Percentiles rank a stretch among this genome's conserved stretches.
Evolutionary conservation across 2,797 vertebrate species (phyloP).

Genomic region (Darevskia nairensis): DNA sequence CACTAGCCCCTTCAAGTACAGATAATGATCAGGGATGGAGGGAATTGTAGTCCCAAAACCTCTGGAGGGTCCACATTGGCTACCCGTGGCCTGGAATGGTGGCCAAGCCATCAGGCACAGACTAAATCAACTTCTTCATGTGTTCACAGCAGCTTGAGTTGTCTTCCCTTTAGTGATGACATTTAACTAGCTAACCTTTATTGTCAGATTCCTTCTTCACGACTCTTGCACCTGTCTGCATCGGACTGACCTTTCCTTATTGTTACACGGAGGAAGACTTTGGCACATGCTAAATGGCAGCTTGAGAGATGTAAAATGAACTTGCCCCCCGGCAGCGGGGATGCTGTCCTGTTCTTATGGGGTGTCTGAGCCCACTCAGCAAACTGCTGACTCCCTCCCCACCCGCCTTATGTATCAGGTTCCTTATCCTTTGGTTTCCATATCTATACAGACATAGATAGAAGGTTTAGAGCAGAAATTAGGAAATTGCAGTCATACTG

Average conservation of each 20-base stretch:
- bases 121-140: not conserved
- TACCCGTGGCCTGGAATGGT: too few species aligned
- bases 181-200: constrained; percentile 20
- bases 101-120: not conserved
- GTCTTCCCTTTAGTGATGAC: not conserved
- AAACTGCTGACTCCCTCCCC: not conserved
- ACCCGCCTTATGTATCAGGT: not conserved
- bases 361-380: not conserved
- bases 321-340: not conserved
- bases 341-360: not conserved
- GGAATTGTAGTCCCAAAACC: too few species aligned
- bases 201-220: not conserved
- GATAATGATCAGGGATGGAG: too few species aligned
- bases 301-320: not conserved
- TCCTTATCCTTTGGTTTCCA: not conserved
- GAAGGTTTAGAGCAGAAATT: not conserved
- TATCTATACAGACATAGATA: not conserved
- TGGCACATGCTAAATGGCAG: constrained; percentile 13
- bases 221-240: not conserved
- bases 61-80: too few species aligned
- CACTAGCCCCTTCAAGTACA: too few species aligned
- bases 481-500: not conserved
- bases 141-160: not conserved
- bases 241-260: constrained; percentile 11
- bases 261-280: not conserved